Evolutionary conservation across 2,113 vertebrate genomes (phyloP).

Genomic region (Oryzias celebensis): DNA sequence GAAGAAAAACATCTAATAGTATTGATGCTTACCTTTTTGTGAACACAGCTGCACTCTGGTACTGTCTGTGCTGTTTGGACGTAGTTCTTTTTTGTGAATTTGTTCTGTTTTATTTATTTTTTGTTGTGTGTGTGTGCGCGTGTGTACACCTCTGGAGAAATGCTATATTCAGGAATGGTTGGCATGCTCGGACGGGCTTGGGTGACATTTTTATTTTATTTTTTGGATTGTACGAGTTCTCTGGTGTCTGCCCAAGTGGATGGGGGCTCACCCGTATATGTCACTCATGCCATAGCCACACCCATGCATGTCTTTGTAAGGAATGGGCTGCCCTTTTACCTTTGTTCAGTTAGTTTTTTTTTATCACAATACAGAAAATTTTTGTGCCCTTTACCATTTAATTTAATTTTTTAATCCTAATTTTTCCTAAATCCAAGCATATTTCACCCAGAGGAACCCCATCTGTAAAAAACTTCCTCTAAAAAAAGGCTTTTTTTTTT

Average conservation of each 20-base stretch:
- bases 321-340: conserved; percentile 77
- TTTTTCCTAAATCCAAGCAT: conserved; percentile 4
- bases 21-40: conserved; percentile 60
- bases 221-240: conserved; percentile 62
- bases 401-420: conserved; percentile 5
- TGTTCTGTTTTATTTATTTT: conserved; percentile 61
- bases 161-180: conserved; percentile 71
- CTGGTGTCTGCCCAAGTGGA: conserved; percentile 63
- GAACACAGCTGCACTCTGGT: conserved; percentile 69
- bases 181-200: conserved; percentile 79
- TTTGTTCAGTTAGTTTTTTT: conserved; percentile 58
- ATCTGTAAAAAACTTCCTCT: too few relatives aligned
- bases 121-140: conserved; percentile 59
- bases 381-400: conserved; percentile 3
- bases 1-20: conserved; percentile 71
- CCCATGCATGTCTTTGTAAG: conserved; percentile 78
- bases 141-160: conserved; percentile 64
- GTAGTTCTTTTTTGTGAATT: conserved; percentile 63
- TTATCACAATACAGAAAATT: conserved; percentile 25
- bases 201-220: conserved; percentile 53
- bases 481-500: background rate
- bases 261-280: conserved; percentile 64
- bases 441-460: background rate
- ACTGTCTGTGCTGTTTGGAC: conserved; percentile 65
- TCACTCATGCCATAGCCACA: conserved; percentile 70